Evolutionary conservation across 2,113 vertebrate genomes (phyloP), one percentile per base, ranked within the genome.

Genomic region (Eurypyga helias): DNA sequence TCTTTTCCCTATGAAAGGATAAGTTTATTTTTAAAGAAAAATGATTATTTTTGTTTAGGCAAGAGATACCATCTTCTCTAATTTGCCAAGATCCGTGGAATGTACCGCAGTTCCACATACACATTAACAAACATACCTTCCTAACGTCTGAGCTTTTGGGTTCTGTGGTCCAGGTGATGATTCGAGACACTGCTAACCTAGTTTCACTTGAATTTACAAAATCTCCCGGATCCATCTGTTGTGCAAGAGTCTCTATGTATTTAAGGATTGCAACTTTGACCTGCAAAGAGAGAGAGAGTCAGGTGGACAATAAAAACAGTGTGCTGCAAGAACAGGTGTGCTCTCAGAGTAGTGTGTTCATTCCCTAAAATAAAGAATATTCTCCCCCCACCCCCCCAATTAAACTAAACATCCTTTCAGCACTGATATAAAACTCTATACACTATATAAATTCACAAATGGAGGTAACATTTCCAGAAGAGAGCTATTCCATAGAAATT

Each of bases 161-260:
- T 97, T 99, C 99, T 82, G 99, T 99, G 80, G 99, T 99, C 99
- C 99, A 99, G 43, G 99, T 99, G 97, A 99, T 99, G 95, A 99
- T 99, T 64, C 99, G 99, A 54, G 99, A 99, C 76, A 99, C 99
- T 17, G 99, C 99, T 93, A 99, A 97, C 54, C 99, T 98, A 38
- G 99, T 99, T 98, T 99, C 99, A 95, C 99, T 99, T 84, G 99
- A 99, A 98, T 99, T 99, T 88, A 99, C 98, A 96, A 99, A 99
- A 96, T 99, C 99, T 57, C 98, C 98, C 23, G 99, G 99, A 49
- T 99, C 99, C 99, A 99, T 99, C 96, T 99, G 99, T 69, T 99
- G 98, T 0, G 99, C 99, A 79, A 99, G 98, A 6, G 99, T 99
- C 98, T 99, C 99, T 64, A 99, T 99, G 93, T 99, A 99, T 93